Base-by-base conservation (phyloP, 2,797 vertebrate species). In the Ibycter americanus region DNA sequence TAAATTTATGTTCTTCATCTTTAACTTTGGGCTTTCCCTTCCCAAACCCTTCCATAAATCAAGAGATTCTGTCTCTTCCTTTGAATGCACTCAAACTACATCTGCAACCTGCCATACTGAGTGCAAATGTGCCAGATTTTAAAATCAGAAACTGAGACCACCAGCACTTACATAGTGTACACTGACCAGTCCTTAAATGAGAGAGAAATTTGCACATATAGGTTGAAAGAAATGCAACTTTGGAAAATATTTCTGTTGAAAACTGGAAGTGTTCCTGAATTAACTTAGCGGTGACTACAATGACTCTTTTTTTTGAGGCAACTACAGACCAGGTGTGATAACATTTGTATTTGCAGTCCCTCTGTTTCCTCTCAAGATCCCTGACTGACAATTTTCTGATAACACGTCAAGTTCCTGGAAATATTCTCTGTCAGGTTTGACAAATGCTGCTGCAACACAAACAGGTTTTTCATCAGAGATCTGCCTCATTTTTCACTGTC, bases 291-390 rank as follows among this genome's bases (percentile, higher is more conserved):
- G 7, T 25, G 21, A 42, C 13, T 59, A 29, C 46, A 61, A 17
- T 2, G 11, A 26, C 51, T 52, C 20, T 27, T 63, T 47, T 34
- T 82, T 13, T 34, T 29, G 31, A 79, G 66, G 23, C 20, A 74
- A 10, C 27, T 59, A 26, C 49, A 67, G 62, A 25, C 18, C 1
- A 0, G 1, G n/a, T 6, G 15, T 25, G 16, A 18, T 15, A 29
- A 15, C 4, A 6, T 3, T 55, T 16, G 2, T 7, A 42, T 76
- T 23, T 79, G 23, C 49, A 59, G 36, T 23, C 10, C 9, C 66
- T 42, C 54, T 1, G 0, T 55, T 76, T 42, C 36, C 51, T 56
- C n/a, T 31, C 0, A 0, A 73, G 29, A 80, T 54, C 40, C 18
- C 20, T 0, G 0, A 11, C 0, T 15, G 34, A 44, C 59, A 32